phyloP scores from a whole-genome alignment of 2,113 vertebrate genomes.

The Zosterops japonicus region DNA sequence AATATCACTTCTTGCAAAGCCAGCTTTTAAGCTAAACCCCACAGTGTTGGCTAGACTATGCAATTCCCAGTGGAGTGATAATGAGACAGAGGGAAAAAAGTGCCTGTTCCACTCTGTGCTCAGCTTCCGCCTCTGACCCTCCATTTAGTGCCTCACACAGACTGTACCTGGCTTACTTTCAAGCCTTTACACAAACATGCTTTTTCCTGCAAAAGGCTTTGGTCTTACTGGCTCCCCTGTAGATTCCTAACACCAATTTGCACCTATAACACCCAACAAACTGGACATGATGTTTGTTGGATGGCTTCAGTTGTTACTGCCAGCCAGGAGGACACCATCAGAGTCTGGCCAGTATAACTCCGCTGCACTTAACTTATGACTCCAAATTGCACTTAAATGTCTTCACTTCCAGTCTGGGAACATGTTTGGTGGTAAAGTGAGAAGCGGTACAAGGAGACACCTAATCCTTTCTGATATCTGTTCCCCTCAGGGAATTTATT shows the following conservation, averaged over 20 bases:
- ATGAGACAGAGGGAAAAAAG: rapidly evolving
- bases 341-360: background rate
- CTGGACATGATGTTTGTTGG: background rate
- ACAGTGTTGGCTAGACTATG: rapidly evolving
- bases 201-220: background rate
- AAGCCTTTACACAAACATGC: background rate
- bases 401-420: background rate
- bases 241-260: background rate
- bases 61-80: background rate
- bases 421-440: background rate
- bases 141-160: background rate
- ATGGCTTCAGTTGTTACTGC: background rate
- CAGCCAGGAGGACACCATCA: background rate
- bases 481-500: background rate
- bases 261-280: rapidly evolving
- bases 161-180: background rate
- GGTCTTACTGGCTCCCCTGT: background rate
- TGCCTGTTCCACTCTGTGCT: background rate
- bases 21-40: background rate
- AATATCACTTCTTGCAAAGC: background rate
- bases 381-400: background rate
- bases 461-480: background rate
- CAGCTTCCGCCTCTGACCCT: background rate
- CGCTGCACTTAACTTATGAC: too few species aligned
- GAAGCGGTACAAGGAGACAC: background rate